A percentile compares a stretch with the other conserved stretches of the same genome.
phyloP scores from a whole-genome alignment of 1,140 invertebrate genomes.

The Aphaenogaster ashmeadi region DNA sequence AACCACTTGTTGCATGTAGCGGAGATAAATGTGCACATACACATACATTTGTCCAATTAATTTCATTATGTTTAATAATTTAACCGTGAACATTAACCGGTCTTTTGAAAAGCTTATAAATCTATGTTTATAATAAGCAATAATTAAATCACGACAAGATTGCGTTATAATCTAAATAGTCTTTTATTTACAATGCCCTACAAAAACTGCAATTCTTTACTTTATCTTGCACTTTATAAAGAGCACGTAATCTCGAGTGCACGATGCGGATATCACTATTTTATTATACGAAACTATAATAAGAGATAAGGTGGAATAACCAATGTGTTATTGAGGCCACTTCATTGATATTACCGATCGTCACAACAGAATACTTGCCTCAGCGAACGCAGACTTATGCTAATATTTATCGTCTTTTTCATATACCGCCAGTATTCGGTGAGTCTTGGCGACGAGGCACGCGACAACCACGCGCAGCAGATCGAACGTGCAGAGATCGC shows the following conservation, averaged over 20 bases:
- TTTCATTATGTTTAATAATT: neutral
- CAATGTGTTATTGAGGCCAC: neutral
- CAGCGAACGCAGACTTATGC: neutral
- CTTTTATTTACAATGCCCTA: neutral
- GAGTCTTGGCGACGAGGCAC: slow-evolving; percentile 93
- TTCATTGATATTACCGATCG: slow-evolving; percentile 37
- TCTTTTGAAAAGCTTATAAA: neutral
- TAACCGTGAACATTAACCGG: neutral
- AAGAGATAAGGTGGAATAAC: neutral
- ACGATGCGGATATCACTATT: slow-evolving; percentile 5
- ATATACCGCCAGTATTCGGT: slow-evolving; percentile 91
- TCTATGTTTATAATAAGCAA: neutral
- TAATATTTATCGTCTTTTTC: slow-evolving; percentile 21
- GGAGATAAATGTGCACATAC: slow-evolving; percentile 11
- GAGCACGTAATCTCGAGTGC: neutral
- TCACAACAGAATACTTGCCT: neutral
- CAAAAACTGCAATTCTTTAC: neutral
- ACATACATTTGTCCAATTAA: neutral
- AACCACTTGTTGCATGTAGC: slow-evolving; percentile 43
- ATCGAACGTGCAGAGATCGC: slow-evolving; percentile 98
- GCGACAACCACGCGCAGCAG: slow-evolving; percentile 95
- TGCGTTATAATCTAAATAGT: neutral
- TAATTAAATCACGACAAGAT: neutral
- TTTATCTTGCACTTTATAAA: slow-evolving; percentile 30
- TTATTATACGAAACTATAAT: neutral